Base-by-base conservation (phyloP, 2,888 invertebrate genomes). In the Empis stercorea region DNA sequence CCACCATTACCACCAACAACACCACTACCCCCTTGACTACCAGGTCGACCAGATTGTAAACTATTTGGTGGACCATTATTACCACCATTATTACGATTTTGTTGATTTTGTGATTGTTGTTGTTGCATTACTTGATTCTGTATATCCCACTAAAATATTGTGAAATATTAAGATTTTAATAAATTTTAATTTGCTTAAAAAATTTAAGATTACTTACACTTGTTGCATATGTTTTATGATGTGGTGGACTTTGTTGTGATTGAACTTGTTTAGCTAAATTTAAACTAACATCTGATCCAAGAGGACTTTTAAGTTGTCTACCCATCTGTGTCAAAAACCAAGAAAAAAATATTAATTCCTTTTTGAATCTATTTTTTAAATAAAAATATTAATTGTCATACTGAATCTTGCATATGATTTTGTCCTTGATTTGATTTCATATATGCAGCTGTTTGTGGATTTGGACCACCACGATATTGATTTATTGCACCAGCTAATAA, bases 401-500 rank as follows among this genome's bases (percentile, higher is more conserved):
- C 70, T 57, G 70, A 64, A 60, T 70, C 70, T 55, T 69, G 70
- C 58, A 69, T 58, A 55, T 70, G 70, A 51, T 63, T 63, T 56
- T 70, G 68, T 37, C 62, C 64, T 54, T 68, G 69, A 49, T 59
- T 61, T 36, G 63, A 63, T 58, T 69, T 70, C 55, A 68, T 63
- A 30, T 68, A 68, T 10, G 62, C 60, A 23, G 57, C 52, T 27
- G 56, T 55, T 45, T 60, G 61, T 5, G 63, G 66, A 39, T 63
- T 62, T 32, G 68, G 70, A 32, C 65, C 68, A 41, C 65, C 63
- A 14, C 70, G 69, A 56, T 64, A 70, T 53, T 68, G 68, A 53
- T 62, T 65, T 32, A 68, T 65, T 56, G 64, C 76, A 56, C 66
- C 81, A 65, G 76, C 77, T 58, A 83, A 75, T 50, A 81, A 73